These are phyloP conservation scores for Drosophila nigricruria DNA, from an alignment of 2,888 invertebrate species.

Conservation along the genomic window DNA sequence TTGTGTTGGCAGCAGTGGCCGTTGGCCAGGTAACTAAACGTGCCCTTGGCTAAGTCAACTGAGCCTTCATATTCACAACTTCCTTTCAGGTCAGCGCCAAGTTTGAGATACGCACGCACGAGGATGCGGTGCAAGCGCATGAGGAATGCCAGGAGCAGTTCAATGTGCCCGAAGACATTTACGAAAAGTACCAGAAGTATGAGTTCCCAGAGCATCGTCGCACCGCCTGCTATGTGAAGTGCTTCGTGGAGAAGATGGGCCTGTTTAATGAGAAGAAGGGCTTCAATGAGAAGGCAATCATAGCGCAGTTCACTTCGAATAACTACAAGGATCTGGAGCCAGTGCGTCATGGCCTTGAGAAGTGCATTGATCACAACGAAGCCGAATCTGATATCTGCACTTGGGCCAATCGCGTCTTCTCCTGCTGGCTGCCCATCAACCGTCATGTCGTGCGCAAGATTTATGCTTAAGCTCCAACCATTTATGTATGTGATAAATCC, in stretches of 20 bases:
- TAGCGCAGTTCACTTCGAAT: conserved; percentile 78
- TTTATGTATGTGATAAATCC: conserved; percentile 52
- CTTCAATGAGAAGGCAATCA: conserved; percentile 76
- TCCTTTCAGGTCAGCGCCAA: conserved; percentile 63
- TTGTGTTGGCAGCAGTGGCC: conserved; percentile 46
- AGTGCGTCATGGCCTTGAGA: conserved; percentile 80
- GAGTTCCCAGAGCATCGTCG: conserved; percentile 81
- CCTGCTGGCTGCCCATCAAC: conserved; percentile 82
- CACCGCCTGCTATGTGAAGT: conserved; percentile 83
- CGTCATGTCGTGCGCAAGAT: conserved; percentile 78
- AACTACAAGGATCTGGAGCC: conserved; percentile 61
- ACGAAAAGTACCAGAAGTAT: conserved; percentile 79
- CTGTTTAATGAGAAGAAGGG: conserved; percentile 79
- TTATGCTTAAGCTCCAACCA: conserved; percentile 40
- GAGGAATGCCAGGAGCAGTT: conserved; percentile 77
- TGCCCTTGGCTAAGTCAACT: conserved; percentile 4
- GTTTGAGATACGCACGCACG: conserved; percentile 74
- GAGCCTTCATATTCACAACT: background rate
- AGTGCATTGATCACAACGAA: conserved; percentile 83
- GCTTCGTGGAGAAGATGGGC: conserved; percentile 83
- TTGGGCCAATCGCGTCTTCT: conserved; percentile 83
- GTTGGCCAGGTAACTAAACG: conserved; percentile 67
- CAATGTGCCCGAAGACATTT: conserved; percentile 79
- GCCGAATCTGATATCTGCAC: conserved; percentile 79
- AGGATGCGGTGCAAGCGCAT: conserved; percentile 80